Evolutionary conservation across 2,113 vertebrate genomes (phyloP), one percentile per base, ranked within the genome.

Genomic region (Psephotus haematonotus): DNA sequence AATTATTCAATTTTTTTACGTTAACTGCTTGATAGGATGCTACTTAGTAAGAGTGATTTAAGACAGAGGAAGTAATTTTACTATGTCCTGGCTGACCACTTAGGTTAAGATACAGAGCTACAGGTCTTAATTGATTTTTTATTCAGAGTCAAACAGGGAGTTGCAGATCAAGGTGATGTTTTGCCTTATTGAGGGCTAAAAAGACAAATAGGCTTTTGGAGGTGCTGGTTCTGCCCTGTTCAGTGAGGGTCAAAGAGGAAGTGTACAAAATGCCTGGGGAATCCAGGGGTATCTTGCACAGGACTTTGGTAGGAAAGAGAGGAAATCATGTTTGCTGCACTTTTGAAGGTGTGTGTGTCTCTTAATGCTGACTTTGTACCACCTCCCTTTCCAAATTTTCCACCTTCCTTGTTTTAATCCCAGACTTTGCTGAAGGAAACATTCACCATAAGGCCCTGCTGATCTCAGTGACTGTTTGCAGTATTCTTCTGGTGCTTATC

Each of bases 391-490:
- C 63, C 64, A 74, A 90, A 57, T 82, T 93, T 82, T 53, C 37
- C 13, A 19, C 22, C 69, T 80, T 69, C 41, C 18, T 89, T 79
- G 37, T 95, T 93, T 83, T 80, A 57, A 91, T 93, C 78, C 57
- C 92, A 99, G 99, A 98, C 93, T 99, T 99, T 90, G 97, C 98
- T n/a, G 98, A 99, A 81, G 98, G 98, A 93, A 98, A 98, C 79
- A 97, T 99, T 95, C 99, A 99, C 95, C 98, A 99, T 82, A 98
- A 99, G 95, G 99, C 99, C 62, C 96, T 99, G 95, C 96, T 99
- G 86, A 98, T 99, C 95, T 99, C 99, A 4, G 98, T 99, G 88
- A 98, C 98, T 39, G 98, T 99, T 68, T 99, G 99, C 96, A 99
- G 98, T 91, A 98, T 99, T 60, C 98, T 99, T 29, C 97, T 99